A percentile compares a stretch with the other conserved stretches of the same genome.
Conservation (phyloP, 1,140 invertebrate species). For the Drosophila pseudoananassae region DNA sequence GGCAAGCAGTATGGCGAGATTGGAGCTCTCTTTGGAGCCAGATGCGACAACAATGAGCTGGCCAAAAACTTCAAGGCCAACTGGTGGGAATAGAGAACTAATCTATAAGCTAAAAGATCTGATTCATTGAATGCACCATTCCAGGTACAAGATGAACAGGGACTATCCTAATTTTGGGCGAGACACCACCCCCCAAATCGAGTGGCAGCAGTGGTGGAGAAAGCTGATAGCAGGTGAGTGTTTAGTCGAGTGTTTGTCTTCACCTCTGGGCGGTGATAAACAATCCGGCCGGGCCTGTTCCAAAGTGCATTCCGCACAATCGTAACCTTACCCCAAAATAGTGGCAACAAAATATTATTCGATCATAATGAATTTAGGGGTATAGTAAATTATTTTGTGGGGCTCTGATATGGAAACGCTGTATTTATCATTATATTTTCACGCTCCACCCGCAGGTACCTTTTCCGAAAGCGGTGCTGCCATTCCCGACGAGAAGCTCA, state of each 20-base stretch:
- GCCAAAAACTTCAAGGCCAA: constrained; percentile 87
- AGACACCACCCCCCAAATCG: constrained; percentile 85
- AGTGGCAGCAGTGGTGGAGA: constrained; percentile 93
- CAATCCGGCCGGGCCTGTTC: constrained; percentile 22
- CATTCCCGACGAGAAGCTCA: constrained; percentile 84
- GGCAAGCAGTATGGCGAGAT: constrained; percentile 90
- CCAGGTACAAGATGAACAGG: constrained; percentile 85
- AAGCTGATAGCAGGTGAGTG: constrained; percentile 75
- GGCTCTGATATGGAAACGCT: neutral
- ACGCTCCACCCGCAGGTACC: constrained; percentile 43
- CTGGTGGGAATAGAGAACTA: constrained; percentile 83
- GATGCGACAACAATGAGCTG: constrained; percentile 86
- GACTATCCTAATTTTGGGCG: constrained; percentile 93
- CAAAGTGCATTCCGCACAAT: constrained; percentile 31
- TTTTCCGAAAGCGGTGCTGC: constrained; percentile 77
- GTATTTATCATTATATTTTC: neutral
- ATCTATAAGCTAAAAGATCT: neutral
- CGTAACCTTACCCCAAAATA: constrained; percentile 3
- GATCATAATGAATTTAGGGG: constrained; percentile 1
- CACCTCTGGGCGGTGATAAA: constrained; percentile 24
- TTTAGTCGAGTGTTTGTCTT: constrained; percentile 31
- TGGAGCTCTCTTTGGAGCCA: constrained; percentile 88
- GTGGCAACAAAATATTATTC: neutral
- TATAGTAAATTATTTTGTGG: neutral
- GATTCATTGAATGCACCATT: neutral